Base-by-base conservation (phyloP, 2,888 invertebrate species). In the Ennomos erosarius region DNA sequence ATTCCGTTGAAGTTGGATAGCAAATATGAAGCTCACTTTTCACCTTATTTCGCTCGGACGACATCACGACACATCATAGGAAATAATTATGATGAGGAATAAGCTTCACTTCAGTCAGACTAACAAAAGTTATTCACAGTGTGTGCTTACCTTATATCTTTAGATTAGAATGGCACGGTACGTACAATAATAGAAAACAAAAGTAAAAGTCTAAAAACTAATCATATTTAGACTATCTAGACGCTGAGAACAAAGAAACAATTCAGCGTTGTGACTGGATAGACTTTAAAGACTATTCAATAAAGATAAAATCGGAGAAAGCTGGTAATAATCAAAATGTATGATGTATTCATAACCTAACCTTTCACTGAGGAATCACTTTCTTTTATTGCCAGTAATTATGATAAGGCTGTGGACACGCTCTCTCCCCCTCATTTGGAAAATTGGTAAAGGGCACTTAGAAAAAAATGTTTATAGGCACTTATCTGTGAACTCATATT, bases 371-470 rank as follows among this genome's bases (percentile, higher is more conserved):
- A 57, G 42, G 46, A 55, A 51, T 60, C 39, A 47, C 53, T 59
- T 63, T 62, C 45, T 49, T 58, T 55, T 67, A 71, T 49, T 64
- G 47, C 62, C 54, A 42, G 48, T 64, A 68, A 71, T 75, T 74
- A 70, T 63, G 68, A 69, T 73, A 70, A 70, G 55, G 26, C 58
- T 58, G 58, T 67, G 55, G 42, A 43, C 55, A 68, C 64, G 65
- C 71, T 68, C 69, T 58, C 55, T 55, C 65, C 56, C 55, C 55
- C 64, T 62, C 37, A 58, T 59, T 63, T 66, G 50, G 49, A 46
- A 36, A 64, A 62, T 35, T 48, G 10, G 35, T 45, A 48, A 26
- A 12, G 26, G 9, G 36, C 10, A 46, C 37, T 48, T 43, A 42
- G 33, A 37, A 11, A 40, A 12, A 13, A 12, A 40, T 40, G 13